A percentile compares a stretch with the other conserved stretches of the same genome.
Evolutionary conservation across 2,797 vertebrate genomes (phyloP).

Genomic region (Meda fulgida): DNA sequence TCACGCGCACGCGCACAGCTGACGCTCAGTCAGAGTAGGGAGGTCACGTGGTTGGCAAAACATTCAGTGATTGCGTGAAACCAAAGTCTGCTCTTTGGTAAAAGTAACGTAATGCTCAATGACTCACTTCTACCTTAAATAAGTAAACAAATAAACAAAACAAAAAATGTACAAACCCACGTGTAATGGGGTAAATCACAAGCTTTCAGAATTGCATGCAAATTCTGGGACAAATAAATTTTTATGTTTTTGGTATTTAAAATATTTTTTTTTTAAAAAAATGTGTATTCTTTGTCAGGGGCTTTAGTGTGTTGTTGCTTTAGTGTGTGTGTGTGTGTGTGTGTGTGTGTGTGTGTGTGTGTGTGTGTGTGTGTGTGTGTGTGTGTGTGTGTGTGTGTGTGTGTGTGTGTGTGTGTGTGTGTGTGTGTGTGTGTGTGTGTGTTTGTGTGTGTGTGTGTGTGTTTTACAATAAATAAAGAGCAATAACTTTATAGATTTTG

Average conservation of each 20-base stretch:
- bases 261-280: not conserved
- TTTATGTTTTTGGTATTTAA: not conserved
- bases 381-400: no score
- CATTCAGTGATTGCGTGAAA: not conserved
- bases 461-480: not conserved
- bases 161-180: not conserved
- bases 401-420: no score
- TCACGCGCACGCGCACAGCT: conserved; percentile 42
- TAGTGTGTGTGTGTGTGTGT: no score
- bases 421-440: no score
- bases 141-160: not conserved
- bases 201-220: not conserved
- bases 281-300: not conserved
- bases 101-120: not conserved
- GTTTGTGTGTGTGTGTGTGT: no score
- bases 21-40: conserved; percentile 29
- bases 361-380: no score
- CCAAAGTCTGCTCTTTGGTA: not conserved
- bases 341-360: no score
- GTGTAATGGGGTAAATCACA: not conserved
- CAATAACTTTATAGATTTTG: not conserved
- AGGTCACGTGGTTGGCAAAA: conserved; percentile 32
- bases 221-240: not conserved
- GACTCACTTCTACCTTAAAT: not conserved
- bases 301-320: no score